Evolutionary conservation across 1,140 invertebrate genomes (phyloP).

Genomic region (Drosophila paulistorum): DNA sequence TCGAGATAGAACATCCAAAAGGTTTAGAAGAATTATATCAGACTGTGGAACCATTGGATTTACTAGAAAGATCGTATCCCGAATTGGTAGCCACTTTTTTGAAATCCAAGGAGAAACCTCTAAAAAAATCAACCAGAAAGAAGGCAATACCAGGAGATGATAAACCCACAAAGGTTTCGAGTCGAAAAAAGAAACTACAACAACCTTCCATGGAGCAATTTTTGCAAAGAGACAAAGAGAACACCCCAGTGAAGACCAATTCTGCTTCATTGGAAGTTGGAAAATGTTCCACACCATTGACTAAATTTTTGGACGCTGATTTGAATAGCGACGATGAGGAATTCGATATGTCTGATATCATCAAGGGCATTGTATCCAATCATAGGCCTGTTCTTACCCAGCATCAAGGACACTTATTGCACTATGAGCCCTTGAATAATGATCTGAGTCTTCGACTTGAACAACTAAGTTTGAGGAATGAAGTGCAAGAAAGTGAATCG

Average conservation of each 20-base stretch:
- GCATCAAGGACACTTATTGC: conserved; percentile 56
- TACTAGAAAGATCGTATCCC: conserved; percentile 87
- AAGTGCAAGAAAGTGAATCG: background rate
- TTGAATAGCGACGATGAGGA: conserved; percentile 81
- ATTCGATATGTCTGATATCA: conserved; percentile 85
- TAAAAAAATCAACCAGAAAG: conserved; percentile 81
- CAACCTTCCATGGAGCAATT: conserved; percentile 82
- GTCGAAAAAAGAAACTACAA: conserved; percentile 49
- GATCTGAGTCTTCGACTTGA: conserved; percentile 60
- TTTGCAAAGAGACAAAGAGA: conserved; percentile 46
- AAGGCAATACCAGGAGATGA: conserved; percentile 73
- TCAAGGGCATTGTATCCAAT: conserved; percentile 85
- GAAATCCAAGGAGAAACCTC: conserved; percentile 84
- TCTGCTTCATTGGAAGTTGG: conserved; percentile 17
- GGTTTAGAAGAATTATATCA: conserved; percentile 84
- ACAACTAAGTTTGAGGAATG: conserved; percentile 41
- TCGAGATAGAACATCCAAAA: conserved; percentile 75
- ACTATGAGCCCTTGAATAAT: conserved; percentile 54
- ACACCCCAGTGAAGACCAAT: conserved; percentile 37
- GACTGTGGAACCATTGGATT: conserved; percentile 88
- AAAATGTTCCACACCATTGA: conserved; percentile 72
- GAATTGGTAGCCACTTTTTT: conserved; percentile 86
- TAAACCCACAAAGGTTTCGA: conserved; percentile 27
- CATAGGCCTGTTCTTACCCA: conserved; percentile 48
- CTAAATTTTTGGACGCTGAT: conserved; percentile 59